phyloP scores from a whole-genome alignment of 2,888 invertebrate species.

The Leptothorax acervorum region DNA sequence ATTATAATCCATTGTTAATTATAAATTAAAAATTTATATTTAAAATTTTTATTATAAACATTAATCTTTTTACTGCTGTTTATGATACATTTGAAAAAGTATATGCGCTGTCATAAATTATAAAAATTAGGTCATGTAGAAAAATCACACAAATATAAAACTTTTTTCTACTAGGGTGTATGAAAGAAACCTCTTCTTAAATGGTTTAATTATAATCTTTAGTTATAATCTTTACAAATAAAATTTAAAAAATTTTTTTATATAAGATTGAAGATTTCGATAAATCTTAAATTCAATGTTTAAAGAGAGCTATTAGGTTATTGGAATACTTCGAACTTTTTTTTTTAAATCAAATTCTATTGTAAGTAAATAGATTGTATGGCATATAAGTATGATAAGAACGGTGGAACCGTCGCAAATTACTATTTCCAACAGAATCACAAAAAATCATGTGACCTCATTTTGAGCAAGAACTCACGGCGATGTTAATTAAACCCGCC shows the following conservation, averaged over 20 bases:
- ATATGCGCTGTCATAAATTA: not conserved
- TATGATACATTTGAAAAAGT: not conserved
- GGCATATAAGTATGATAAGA: not conserved
- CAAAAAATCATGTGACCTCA: conserved; percentile 6
- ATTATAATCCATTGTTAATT: not conserved
- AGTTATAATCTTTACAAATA: not conserved
- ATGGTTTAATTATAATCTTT: not conserved
- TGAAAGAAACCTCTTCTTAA: not conserved
- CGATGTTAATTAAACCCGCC: conserved; percentile 19
- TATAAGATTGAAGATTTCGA: not conserved
- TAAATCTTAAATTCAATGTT: not conserved
- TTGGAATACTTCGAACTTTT: not conserved
- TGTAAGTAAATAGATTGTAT: not conserved
- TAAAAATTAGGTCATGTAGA: not conserved
- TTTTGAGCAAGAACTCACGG: not conserved
- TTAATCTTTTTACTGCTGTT: not conserved
- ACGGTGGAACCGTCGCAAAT: not conserved
- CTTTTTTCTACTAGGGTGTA: not conserved
- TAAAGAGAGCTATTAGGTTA: not conserved
- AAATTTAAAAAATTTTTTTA: not conserved
- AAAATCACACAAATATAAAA: not conserved
- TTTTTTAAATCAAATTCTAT: not conserved
- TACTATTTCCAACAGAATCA: not conserved
- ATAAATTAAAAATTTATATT: not conserved
- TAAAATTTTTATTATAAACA: not conserved